Evolutionary conservation across 92 coral and sea anemone species (phyloP).

Genomic region (Actinostola sp.): DNA sequence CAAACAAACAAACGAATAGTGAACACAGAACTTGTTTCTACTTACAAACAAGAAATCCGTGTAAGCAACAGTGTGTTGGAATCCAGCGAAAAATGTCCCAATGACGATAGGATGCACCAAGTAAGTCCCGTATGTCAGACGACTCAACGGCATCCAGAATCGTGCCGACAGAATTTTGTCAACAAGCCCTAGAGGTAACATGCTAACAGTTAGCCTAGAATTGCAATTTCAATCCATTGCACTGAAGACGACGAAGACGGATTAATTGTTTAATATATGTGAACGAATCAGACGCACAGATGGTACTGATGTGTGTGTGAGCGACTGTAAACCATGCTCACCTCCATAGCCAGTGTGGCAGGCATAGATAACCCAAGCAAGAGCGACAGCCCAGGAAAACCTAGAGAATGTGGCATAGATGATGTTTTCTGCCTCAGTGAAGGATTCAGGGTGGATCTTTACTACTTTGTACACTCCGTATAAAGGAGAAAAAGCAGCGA

Average conservation of each 20-base stretch:
- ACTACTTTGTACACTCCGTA: conserved; percentile 62
- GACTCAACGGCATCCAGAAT: conserved; percentile 91
- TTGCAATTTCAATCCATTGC: no score
- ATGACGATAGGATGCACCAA: conserved; percentile 77
- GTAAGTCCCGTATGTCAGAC: conserved; percentile 84
- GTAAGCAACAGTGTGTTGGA: conserved; percentile 65
- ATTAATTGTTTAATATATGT: no score
- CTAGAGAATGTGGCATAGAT: conserved; percentile 74
- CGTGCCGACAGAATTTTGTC: conserved; percentile 78
- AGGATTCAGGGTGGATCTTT: conserved; percentile 34
- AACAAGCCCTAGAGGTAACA: conserved; percentile 60
- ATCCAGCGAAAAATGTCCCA: conserved; percentile 42
- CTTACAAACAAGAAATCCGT: conserved; percentile 69
- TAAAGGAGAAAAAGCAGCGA: conserved; percentile 50
- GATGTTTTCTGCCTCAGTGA: conserved; percentile 67
- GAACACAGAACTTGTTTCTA: no score
- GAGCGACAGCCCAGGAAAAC: conserved; percentile 75
- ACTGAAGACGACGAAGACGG: no score
- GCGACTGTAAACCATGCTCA: conserved; percentile 18
- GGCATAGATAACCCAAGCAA: conserved; percentile 83
- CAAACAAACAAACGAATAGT: no score
- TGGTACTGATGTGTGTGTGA: no score
- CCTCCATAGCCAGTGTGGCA: conserved; percentile 82
- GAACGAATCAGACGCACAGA: no score
- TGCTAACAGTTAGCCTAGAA: no score